Percentiles rank a stretch among this genome's conserved stretches.
Evolutionary conservation across 2,888 invertebrate species (phyloP).

Genomic region (Lottia scabra): DNA sequence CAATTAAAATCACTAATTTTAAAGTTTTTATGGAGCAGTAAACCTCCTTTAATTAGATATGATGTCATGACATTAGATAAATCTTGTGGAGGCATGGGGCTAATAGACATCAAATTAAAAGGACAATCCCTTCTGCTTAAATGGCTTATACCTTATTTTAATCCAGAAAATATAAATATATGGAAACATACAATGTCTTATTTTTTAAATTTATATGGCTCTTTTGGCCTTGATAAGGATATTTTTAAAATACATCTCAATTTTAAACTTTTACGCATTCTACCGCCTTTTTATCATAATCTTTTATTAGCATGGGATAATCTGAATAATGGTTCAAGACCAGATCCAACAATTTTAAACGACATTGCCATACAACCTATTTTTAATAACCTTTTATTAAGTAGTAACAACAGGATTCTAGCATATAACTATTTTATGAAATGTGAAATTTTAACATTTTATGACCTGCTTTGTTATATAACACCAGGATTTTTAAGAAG

Average conservation of each 20-base stretch:
- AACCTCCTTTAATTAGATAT: not conserved
- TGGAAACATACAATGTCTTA: not conserved
- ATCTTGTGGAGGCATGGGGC: not conserved
- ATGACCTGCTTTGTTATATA: not conserved
- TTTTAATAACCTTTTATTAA: not conserved
- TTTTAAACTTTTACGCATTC: too few species aligned
- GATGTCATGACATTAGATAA: not conserved
- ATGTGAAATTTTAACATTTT: too few species aligned
- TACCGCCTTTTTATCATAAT: too few species aligned
- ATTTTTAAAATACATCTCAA: too few species aligned
- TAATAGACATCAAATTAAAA: not conserved
- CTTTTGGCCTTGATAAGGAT: too few species aligned
- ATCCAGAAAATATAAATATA: not conserved
- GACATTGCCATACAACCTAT: not conserved
- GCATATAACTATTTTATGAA: not conserved
- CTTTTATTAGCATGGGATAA: too few species aligned
- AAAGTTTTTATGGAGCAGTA: too few species aligned
- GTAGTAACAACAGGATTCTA: not conserved
- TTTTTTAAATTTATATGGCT: too few species aligned
- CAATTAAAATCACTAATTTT: too few species aligned
- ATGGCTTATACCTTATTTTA: not conserved
- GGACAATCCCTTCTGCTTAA: not conserved
- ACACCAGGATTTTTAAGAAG: not conserved
- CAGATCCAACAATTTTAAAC: not conserved
- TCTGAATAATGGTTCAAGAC: not conserved